A percentile compares a stretch with the other conserved stretches of the same genome.
These are phyloP conservation scores for Cryptocephalus moraei DNA, from an alignment of 2,888 invertebrate genomes.

Conservation along the genomic window DNA sequence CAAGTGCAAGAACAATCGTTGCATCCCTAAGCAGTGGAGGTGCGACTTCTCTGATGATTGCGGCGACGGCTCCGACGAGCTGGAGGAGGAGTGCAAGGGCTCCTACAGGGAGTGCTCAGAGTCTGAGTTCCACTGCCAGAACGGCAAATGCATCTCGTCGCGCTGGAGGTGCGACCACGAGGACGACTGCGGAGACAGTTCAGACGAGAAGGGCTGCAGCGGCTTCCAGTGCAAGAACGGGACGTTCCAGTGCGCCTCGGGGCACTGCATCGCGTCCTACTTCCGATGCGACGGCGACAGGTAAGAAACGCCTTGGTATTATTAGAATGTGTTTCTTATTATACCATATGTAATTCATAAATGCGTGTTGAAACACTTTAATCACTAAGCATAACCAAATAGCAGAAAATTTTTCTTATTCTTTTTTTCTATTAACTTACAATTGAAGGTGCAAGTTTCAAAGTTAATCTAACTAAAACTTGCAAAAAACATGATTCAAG, in stretches of 20 bases:
- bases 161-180: slow-evolving; percentile 94
- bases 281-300: slow-evolving; percentile 79
- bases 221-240: slow-evolving; percentile 80
- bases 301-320: no score
- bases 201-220: slow-evolving; percentile 78
- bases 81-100: slow-evolving; percentile 68
- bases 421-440: no score
- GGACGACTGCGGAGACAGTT: slow-evolving; percentile 92
- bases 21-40: slow-evolving; percentile 62
- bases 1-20: slow-evolving; percentile 74
- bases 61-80: slow-evolving; percentile 87
- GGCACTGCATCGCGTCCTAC: slow-evolving; percentile 85
- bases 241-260: slow-evolving; percentile 85
- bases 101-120: slow-evolving; percentile 86
- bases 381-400: no score
- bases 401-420: no score
- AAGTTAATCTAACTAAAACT: no score
- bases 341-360: no score
- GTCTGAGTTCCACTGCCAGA: slow-evolving; percentile 76
- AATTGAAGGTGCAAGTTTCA: no score
- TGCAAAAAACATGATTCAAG: no score
- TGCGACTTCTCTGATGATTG: slow-evolving; percentile 98
- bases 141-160: slow-evolving; percentile 84
- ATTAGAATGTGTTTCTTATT: no score
- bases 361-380: no score